phyloP scores from a whole-genome alignment of 2,797 vertebrate species.

The Eupleurogrammus muticus region DNA sequence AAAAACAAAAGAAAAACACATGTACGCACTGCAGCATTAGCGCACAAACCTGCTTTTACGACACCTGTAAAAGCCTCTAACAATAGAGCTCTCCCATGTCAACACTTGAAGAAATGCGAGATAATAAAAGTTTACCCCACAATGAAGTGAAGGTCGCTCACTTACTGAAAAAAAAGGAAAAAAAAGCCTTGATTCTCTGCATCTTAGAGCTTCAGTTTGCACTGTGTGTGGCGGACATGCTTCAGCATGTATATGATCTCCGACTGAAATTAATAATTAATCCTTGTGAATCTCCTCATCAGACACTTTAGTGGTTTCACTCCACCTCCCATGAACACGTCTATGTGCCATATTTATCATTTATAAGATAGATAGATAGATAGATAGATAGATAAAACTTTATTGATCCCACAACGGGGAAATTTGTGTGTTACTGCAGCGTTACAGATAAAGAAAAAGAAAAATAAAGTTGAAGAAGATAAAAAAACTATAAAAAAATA shows the following conservation, averaged over 20 bases:
- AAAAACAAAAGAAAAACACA: neutral
- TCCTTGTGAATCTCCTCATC: neutral
- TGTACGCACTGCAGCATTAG: neutral
- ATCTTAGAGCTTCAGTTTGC: neutral
- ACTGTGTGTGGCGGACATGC: slow-evolving; percentile 14
- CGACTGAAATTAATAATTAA: neutral
- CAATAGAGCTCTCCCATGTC: neutral
- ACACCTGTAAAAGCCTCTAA: neutral
- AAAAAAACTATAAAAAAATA: too few relatives aligned
- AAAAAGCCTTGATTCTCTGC: slow-evolving; percentile 7
- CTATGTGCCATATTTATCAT: too few relatives aligned
- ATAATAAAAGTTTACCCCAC: neutral
- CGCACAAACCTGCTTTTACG: neutral
- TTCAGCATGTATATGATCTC: neutral
- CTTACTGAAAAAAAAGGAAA: neutral
- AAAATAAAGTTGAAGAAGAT: too few relatives aligned
- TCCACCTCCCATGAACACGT: neutral
- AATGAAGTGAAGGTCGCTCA: neutral
- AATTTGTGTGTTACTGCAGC: too few relatives aligned
- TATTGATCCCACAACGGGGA: too few relatives aligned
- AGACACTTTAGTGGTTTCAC: neutral
- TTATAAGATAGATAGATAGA: too few relatives aligned
- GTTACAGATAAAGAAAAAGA: too few relatives aligned
- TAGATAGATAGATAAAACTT: too few relatives aligned
- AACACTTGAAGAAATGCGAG: neutral